These are phyloP conservation scores for Dexiosoma caninum DNA, from an alignment of 2,888 invertebrate genomes.

Conservation along the genomic window DNA sequence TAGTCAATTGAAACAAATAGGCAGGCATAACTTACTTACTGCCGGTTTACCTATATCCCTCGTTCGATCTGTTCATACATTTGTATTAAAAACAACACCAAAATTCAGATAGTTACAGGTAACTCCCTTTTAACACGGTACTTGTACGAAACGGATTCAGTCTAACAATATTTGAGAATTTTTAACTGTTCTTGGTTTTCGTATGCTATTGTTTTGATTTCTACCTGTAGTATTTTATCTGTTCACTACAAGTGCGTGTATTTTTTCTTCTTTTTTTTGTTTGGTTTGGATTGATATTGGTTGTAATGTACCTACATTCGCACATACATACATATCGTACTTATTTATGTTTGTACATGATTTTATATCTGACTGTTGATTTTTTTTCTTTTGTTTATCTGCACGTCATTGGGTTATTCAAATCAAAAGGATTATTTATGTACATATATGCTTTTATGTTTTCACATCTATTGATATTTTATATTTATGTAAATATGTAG, in stretches of 20 bases:
- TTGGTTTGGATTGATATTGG: background rate
- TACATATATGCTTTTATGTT: background rate
- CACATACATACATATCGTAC: no score
- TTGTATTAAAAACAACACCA: no score
- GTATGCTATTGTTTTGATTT: background rate
- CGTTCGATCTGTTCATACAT: no score
- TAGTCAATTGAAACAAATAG: no score
- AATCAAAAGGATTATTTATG: conserved; percentile 21
- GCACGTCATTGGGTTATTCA: background rate
- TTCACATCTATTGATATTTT: no score
- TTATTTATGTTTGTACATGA: background rate
- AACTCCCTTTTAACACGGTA: no score
- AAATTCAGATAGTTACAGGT: no score
- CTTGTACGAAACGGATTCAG: no score
- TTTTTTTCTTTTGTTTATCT: background rate
- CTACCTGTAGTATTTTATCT: background rate
- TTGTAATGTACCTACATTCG: background rate
- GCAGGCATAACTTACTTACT: no score
- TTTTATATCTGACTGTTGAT: background rate
- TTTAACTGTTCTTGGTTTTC: background rate
- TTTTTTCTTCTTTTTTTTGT: background rate
- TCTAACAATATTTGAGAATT: no score
- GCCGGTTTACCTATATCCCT: no score
- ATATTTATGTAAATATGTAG: no score
- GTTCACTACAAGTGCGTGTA: background rate